Base-by-base conservation (phyloP, 2,797 vertebrate species). In the Peromyscus aztecus region DNA sequence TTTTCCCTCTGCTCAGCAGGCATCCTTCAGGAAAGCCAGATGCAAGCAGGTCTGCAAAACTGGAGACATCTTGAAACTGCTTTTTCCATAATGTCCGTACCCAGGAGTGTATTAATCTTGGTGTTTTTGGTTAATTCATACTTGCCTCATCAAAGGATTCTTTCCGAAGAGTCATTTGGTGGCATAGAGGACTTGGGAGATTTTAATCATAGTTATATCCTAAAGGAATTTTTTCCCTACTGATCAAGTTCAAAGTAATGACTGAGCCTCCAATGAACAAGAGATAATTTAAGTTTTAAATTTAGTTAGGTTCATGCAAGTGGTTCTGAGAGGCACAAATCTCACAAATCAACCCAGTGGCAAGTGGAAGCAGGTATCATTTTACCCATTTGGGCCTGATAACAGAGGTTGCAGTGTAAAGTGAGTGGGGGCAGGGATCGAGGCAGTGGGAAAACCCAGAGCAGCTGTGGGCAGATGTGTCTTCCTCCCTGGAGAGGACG, bases 91-190 rank as follows among this genome's bases (percentile, higher is more conserved):
- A 94, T 95, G 77, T 90, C 52, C 76, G 65, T 46, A 88, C 57
- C 86, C 78, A 81, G n/a, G 69, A 94, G 52, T 81, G 55, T 94
- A 96, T 87, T 61, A 95, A 91, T 95, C 86, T 95, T 69, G 43
- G 29, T 84, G 65, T 93, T 97, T 97, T 90, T 55, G 76, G 94
- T 96, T 96, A 92, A 95, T 96, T 97, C 96, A 92, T 73, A 90
- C 59, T 94, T 93, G 93, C 93, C 76, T 94, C 89, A 89, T 93
- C 94, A 95, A 81, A 88, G 88, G 75, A 95, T 81, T 97, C 94
- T 83, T 95, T 94, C 91, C 89, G 89, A 90, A 91, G 57, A 90
- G 91, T 65, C 75, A 67, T 87, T 92, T 90, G 61, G 80, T 61
- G 46, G 89, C 87, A 69, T 73, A 52, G 92, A 96, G 57, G 55